Evolutionary conservation across 1,140 invertebrate species (phyloP), one percentile per base, ranked within the genome.

Genomic region (Drosophila ficusphila): DNA sequence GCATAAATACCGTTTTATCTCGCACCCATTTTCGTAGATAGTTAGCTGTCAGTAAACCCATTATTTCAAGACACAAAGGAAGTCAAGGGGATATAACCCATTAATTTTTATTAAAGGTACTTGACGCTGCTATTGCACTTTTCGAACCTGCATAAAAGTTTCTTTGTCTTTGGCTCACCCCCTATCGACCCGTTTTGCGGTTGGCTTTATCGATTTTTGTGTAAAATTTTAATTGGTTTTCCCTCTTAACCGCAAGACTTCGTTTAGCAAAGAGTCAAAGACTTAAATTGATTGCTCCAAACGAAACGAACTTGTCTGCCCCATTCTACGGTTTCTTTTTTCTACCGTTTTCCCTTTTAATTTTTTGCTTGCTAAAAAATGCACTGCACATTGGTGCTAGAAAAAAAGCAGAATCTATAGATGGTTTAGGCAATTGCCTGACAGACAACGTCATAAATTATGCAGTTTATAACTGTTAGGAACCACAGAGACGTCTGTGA

Each of bases 181-280:
- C 6, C n/a, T 25, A 12, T 42, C 18, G 25, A 23, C 19, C 14
- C 62, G 14, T 14, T 41, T 56, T 83, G 79, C 42, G 79, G 75
- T 72, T 72, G 46, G 60, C 48, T 62, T 39, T 53, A 68, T 72
- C 60, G 69, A 71, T 57, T 42, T 41, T 49, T 72, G 68, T 72
- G 69, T 83, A 75, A 85, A 82, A 79, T 60, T 73, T 79, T 85
- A 83, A 85, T 85, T 83, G 79, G 75, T 85, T 83, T 79, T 21
- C 65, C 18, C 60, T 34, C 44, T 42, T 67, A 49, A 71, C 29
- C 53, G 31, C 65, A 71, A 44, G 56, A 58, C 42, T 47, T 70
- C 46, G 70, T 71, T 81, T 33, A 54, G 60, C 31, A 33, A 19
- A 47, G 62, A 53, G 44, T 65, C 31, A 65, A 56, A 62, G 47